Percentiles rank a stretch among this genome's conserved stretches.
These are phyloP conservation scores for Drosophila stalkeri DNA, from an alignment of 2,888 invertebrate species.

Conservation along the genomic window DNA sequence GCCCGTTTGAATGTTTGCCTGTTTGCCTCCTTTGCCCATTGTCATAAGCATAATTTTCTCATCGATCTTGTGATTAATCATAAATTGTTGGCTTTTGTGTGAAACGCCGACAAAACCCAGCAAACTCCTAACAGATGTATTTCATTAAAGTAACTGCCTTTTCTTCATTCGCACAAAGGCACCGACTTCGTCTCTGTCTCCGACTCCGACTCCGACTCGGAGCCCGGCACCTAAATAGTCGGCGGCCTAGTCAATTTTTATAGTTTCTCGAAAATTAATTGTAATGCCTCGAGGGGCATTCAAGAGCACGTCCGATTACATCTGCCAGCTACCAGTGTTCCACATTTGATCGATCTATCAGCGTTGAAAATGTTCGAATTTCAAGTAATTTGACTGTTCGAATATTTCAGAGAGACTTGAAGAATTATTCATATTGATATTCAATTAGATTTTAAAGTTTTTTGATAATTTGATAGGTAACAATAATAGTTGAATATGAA, in stretches of 20 bases:
- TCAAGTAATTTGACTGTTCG: neutral
- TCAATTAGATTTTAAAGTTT: neutral
- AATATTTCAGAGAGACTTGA: neutral
- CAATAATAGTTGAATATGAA: neutral
- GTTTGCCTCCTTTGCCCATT: slow-evolving; percentile 45
- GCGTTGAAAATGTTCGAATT: neutral
- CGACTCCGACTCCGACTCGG: neutral
- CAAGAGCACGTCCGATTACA: slow-evolving; percentile 73
- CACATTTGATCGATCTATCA: slow-evolving; percentile 78
- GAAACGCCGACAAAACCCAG: slow-evolving; percentile 43
- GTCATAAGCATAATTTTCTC: slow-evolving; percentile 80
- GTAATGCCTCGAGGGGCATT: slow-evolving; percentile 58
- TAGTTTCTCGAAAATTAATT: slow-evolving; percentile 66
- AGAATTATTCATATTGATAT: neutral
- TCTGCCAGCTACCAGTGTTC: slow-evolving; percentile 79
- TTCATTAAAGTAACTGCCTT: slow-evolving; percentile 73
- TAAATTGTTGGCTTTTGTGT: slow-evolving; percentile 69
- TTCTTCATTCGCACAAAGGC: slow-evolving; percentile 43
- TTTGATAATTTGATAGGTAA: neutral
- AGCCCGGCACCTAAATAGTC: slow-evolving; percentile 32
- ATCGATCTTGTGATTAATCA: slow-evolving; percentile 81
- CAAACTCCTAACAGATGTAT: slow-evolving; percentile 64
- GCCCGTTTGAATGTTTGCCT: slow-evolving; percentile 22
- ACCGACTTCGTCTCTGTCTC: slow-evolving; percentile 15
- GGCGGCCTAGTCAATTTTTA: slow-evolving; percentile 12